Percentiles rank a stretch among this genome's conserved stretches.
These are phyloP conservation scores for Macquaria australasica DNA, from an alignment of 2,113 vertebrate species.

Conservation along the genomic window DNA sequence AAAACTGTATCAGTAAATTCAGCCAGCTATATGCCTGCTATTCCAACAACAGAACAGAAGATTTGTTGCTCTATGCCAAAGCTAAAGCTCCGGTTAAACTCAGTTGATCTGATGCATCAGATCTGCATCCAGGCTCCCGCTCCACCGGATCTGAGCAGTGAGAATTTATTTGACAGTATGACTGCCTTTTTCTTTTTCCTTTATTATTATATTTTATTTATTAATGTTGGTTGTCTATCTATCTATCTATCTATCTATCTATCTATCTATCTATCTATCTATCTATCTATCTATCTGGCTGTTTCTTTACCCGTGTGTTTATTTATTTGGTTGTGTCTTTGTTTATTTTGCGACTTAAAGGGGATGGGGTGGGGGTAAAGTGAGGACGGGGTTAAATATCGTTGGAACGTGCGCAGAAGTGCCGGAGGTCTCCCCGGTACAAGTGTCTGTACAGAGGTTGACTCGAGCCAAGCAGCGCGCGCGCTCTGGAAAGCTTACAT, in stretches of 20 bases:
- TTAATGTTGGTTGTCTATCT: background rate
- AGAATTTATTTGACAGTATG: background rate
- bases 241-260: background rate
- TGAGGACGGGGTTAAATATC: constrained; percentile 66
- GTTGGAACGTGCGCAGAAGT: constrained; percentile 64
- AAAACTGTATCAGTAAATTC: constrained; percentile 12
- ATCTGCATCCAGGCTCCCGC: background rate
- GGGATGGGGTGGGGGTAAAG: constrained; percentile 21
- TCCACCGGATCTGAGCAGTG: background rate
- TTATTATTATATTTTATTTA: background rate
- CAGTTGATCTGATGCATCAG: background rate
- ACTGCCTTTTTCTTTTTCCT: background rate
- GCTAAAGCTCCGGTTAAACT: background rate
- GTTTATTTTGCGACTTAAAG: background rate
- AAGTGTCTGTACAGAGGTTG: constrained; percentile 74
- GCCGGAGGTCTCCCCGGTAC: constrained; percentile 67
- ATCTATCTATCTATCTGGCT: constrained; percentile 1
- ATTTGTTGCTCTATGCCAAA: background rate
- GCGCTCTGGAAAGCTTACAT: constrained; percentile 53
- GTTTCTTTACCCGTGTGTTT: background rate
- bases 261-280: constrained; percentile 7
- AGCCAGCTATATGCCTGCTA: background rate
- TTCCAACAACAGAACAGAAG: background rate
- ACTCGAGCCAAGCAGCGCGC: constrained; percentile 83
- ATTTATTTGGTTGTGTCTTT: background rate